Evolutionary conservation across 2,113 vertebrate genomes (phyloP).

Genomic region (Porphyrio hochstetteri): DNA sequence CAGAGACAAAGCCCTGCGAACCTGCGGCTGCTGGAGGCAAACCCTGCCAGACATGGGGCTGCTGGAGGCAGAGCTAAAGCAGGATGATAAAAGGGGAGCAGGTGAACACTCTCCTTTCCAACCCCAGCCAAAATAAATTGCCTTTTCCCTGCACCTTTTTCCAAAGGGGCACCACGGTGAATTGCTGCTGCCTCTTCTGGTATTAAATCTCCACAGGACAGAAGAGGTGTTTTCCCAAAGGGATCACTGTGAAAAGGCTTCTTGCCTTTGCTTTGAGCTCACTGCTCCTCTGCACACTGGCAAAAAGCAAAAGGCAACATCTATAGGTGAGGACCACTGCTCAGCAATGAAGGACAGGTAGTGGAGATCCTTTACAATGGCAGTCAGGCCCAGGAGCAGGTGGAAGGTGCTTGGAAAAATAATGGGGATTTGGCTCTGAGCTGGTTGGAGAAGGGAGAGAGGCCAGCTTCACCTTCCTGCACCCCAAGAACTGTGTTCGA

Average conservation of each 20-base stretch:
- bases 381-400: neutral
- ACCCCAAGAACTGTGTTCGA: neutral
- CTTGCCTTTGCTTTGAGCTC: neutral
- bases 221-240: too few species aligned
- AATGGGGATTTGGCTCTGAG: neutral
- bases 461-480: neutral
- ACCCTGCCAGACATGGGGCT: neutral
- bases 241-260: neutral
- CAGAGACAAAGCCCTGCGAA: neutral
- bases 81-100: neutral
- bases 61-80: neutral
- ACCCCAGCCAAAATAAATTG: neutral
- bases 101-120: neutral
- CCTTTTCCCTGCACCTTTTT: neutral
- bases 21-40: neutral
- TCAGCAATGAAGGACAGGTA: rapidly evolving
- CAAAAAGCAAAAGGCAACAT: neutral
- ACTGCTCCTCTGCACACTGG: neutral
- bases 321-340: neutral
- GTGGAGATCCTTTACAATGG: neutral
- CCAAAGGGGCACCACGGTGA: neutral
- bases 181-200: neutral
- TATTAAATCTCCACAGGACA: rapidly evolving
- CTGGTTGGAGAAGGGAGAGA: neutral
- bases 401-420: neutral